Conservation (phyloP, 2,113 vertebrate species). For the Synodontis membranacea region DNA sequence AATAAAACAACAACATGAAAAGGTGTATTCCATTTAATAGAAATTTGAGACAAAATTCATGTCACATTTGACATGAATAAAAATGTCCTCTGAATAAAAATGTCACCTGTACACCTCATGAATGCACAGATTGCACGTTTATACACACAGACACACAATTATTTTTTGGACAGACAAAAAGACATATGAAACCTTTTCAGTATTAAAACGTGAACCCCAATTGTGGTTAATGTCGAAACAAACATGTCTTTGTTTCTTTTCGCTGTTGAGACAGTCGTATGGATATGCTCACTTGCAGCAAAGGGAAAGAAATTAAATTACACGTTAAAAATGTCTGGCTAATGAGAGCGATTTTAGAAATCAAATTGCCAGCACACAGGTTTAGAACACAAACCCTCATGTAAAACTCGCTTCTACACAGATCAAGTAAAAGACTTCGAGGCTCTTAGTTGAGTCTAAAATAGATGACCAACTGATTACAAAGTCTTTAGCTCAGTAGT, state of each 20-base stretch:
- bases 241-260: neutral
- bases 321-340: neutral
- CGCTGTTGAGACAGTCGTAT: neutral
- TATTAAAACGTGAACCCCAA: neutral
- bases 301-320: neutral
- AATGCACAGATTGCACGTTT: conserved; percentile 21
- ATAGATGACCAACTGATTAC: neutral
- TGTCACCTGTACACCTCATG: neutral
- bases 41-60: conserved; percentile 7
- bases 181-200: conserved; percentile 6
- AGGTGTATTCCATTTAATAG: neutral
- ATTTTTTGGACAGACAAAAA: conserved; percentile 38
- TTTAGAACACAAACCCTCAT: neutral
- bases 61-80: neutral
- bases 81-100: conserved; percentile 21
- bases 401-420: neutral
- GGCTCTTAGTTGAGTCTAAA: neutral
- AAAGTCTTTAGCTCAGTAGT: conserved; percentile 6
- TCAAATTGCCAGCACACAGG: neutral
- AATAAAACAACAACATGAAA: neutral
- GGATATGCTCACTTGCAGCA: neutral
- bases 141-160: conserved; percentile 23
- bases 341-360: neutral
- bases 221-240: neutral
- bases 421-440: conserved; percentile 9